Evolutionary conservation across 2,113 vertebrate genomes (phyloP).

Genomic region (Callipepla squamata): DNA sequence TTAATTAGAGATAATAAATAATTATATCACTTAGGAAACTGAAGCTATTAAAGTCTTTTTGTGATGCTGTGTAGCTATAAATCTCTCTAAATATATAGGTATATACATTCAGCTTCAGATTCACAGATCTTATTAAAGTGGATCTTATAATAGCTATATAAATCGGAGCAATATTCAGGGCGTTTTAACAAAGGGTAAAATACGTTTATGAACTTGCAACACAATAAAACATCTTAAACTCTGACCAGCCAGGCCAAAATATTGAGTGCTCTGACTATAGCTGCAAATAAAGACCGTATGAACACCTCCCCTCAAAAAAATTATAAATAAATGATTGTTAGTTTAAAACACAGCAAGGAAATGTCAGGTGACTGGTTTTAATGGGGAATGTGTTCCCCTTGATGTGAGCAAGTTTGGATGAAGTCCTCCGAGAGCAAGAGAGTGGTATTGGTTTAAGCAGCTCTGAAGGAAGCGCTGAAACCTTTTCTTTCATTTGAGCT

Average conservation of each 20-base stretch:
- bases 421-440: background rate
- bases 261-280: background rate
- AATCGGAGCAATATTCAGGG: background rate
- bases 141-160: background rate
- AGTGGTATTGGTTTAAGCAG: background rate
- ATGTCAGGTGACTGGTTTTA: background rate
- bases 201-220: background rate
- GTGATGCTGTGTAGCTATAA: background rate
- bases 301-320: rapidly evolving
- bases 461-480: background rate
- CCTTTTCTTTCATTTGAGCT: background rate
- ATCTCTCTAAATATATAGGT: background rate
- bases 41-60: conserved; percentile 69
- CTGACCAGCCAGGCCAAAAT: background rate
- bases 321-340: background rate
- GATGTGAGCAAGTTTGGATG: background rate
- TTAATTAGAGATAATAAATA: conserved; percentile 84
- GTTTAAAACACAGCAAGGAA: background rate
- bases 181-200: background rate
- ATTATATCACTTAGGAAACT: conserved; percentile 77
- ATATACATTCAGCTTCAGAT: background rate
- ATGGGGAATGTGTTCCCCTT: background rate
- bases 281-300: background rate
- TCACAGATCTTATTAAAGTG: conserved; percentile 25
- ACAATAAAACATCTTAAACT: background rate